Evolutionary conservation across 2,888 invertebrate species (phyloP).

Genomic region (Gisinianus flammeolus): DNA sequence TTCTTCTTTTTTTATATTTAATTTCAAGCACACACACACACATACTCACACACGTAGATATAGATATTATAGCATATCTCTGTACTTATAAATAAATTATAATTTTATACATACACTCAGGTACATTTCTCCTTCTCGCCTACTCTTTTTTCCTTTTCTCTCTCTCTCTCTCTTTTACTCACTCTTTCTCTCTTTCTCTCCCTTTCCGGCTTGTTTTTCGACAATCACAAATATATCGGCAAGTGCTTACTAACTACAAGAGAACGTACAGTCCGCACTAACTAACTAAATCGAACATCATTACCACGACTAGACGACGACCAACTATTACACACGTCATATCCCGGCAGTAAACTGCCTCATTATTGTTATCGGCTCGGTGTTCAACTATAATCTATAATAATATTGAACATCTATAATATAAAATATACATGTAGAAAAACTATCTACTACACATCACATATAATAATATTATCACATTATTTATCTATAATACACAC

Average conservation of each 20-base stretch:
- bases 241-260: neutral
- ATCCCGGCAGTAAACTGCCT: neutral
- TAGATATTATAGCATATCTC: too few relatives aligned
- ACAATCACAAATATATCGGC: conserved; percentile 14
- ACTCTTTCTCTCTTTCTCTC: neutral
- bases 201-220: neutral
- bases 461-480: too few relatives aligned
- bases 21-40: neutral
- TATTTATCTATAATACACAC: too few relatives aligned
- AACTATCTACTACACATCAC: too few relatives aligned
- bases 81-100: neutral
- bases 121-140: neutral
- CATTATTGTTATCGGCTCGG: neutral
- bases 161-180: neutral
- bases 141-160: neutral
- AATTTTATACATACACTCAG: neutral
- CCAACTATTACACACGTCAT: too few relatives aligned
- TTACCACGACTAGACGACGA: too few relatives aligned
- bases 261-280: neutral
- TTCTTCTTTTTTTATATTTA: neutral
- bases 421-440: too few relatives aligned
- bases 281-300: neutral
- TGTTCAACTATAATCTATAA: neutral
- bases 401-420: too few relatives aligned
- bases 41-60: neutral